Evolutionary conservation across 2,888 invertebrate species (phyloP).

Genomic region (Sminthurinus aureus): DNA sequence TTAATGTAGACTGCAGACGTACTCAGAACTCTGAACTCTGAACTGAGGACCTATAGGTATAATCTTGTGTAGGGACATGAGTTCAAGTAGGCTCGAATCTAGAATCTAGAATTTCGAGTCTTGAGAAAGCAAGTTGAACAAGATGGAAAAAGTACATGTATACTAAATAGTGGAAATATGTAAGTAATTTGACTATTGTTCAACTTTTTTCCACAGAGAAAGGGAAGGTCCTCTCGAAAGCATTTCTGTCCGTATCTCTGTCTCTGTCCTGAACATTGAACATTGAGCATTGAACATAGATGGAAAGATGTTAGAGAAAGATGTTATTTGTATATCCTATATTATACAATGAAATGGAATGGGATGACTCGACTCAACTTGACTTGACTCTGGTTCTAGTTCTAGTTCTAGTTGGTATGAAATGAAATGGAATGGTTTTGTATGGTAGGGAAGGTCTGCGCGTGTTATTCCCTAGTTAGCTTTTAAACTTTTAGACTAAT

Average conservation of each 20-base stretch:
- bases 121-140: too few species aligned
- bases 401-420: too few species aligned
- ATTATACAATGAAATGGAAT: not conserved
- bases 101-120: too few species aligned
- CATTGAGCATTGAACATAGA: not conserved
- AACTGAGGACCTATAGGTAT: too few species aligned
- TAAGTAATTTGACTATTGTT: too few species aligned
- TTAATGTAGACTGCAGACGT: too few species aligned
- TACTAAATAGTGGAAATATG: not conserved
- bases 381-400: too few species aligned
- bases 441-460: not conserved
- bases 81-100: not conserved
- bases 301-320: not conserved
- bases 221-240: too few species aligned
- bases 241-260: too few species aligned
- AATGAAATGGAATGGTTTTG: too few species aligned
- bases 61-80: not conserved
- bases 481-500: slow-evolving; percentile 23
- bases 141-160: not conserved
- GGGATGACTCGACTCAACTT: not conserved
- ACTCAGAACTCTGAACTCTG: too few species aligned
- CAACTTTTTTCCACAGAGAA: too few species aligned
- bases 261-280: not conserved
- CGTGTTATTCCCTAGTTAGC: slow-evolving; percentile 25
- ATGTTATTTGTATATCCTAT: not conserved